A percentile compares a stretch with the other conserved stretches of the same genome.
phyloP scores from a whole-genome alignment of 2,797 vertebrate species.

The Coreius guichenoti region DNA sequence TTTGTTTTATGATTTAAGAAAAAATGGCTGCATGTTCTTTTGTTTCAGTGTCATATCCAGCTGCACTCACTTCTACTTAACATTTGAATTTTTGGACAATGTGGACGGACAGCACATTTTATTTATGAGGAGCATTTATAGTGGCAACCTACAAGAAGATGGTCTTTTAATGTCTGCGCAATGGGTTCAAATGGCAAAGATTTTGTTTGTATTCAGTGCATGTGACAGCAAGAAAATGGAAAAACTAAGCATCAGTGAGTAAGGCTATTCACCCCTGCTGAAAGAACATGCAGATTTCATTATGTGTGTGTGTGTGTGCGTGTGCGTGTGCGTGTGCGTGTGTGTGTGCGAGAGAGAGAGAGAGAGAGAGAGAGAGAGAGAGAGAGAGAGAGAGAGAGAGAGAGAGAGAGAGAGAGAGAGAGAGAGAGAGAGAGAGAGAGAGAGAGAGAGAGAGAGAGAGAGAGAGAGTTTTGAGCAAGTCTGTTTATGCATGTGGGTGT shows the following conservation, averaged over 20 bases:
- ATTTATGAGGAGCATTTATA: constrained; percentile 19
- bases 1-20: background rate
- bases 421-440: background rate
- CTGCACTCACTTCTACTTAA: background rate
- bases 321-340: background rate
- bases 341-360: background rate
- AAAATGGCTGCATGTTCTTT: background rate
- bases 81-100: constrained; percentile 18
- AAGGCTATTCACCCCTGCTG: constrained; percentile 6
- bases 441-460: background rate
- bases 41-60: constrained; percentile 10
- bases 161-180: constrained; percentile 14
- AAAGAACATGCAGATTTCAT: constrained; percentile 40
- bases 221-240: constrained; percentile 42
- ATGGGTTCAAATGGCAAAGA: constrained; percentile 14
- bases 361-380: background rate
- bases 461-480: background rate
- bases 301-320: background rate
- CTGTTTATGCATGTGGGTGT: background rate
- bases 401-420: no score
- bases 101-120: constrained; percentile 10
- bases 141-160: constrained; percentile 19
- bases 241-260: constrained; percentile 48
- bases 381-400: no score
- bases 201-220: constrained; percentile 44